A percentile compares a stretch with the other conserved stretches of the same genome.
These are phyloP conservation scores for Toxostoma redivivum DNA, from an alignment of 2,113 vertebrate genomes.

Conservation along the genomic window DNA sequence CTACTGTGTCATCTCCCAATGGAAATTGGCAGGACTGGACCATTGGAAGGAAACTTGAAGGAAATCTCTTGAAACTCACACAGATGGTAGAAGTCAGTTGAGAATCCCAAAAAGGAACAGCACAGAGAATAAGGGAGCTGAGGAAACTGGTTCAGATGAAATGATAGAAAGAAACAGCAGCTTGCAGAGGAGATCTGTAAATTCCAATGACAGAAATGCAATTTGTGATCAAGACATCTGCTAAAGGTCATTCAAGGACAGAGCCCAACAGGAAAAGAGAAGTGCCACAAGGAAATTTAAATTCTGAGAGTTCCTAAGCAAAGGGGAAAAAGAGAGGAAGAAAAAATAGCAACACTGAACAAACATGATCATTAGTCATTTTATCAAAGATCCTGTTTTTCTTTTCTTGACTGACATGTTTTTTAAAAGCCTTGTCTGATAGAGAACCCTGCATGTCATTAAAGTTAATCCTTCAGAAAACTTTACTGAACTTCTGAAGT, in stretches of 20 bases:
- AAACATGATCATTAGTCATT: background rate
- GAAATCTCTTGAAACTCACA: background rate
- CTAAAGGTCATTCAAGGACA: background rate
- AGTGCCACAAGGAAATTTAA: background rate
- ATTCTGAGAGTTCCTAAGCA: background rate
- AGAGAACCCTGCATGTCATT: background rate
- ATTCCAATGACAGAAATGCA: background rate
- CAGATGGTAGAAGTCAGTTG: background rate
- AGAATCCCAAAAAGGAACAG: background rate
- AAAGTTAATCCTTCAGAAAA: background rate
- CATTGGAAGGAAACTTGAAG: background rate
- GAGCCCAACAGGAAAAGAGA: background rate
- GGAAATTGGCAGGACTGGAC: background rate
- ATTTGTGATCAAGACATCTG: background rate
- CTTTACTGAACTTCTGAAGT: background rate
- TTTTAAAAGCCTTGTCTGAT: background rate
- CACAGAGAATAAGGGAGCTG: background rate
- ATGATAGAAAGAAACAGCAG: background rate
- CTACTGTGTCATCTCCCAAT: background rate
- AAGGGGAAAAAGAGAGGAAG: background rate
- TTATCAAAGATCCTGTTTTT: background rate
- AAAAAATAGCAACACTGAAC: background rate
- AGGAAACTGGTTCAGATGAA: background rate
- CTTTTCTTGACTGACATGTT: background rate
- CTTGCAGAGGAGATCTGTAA: background rate